Evolutionary conservation across 2,888 invertebrate species (phyloP).

Genomic region (Hydrotaea diabolus): DNA sequence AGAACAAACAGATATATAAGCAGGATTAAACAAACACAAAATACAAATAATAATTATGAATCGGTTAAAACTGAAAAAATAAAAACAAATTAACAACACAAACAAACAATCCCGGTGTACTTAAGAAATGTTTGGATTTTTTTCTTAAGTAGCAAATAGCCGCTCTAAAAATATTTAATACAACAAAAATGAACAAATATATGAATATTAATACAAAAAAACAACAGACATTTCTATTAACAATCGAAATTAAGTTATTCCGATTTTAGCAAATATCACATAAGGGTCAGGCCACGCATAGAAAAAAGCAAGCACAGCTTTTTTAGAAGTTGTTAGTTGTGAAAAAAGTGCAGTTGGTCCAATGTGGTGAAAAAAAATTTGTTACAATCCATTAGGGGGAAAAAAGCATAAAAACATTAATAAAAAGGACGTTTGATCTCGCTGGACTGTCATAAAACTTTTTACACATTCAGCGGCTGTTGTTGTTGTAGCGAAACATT

Average conservation of each 20-base stretch:
- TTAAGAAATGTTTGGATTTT: conserved; percentile 68
- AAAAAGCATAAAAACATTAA: no score
- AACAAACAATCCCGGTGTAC: conserved; percentile 67
- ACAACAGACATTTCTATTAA: conserved; percentile 15
- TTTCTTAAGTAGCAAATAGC: conserved; percentile 69
- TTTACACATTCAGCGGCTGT: no score
- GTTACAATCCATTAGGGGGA: no score
- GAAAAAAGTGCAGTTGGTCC: no score
- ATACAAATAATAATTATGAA: conserved; percentile 44
- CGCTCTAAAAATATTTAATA: conserved; percentile 69
- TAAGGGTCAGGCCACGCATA: no score
- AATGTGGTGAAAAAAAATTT: no score
- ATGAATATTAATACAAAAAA: conserved; percentile 66
- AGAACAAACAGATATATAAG: conserved; percentile 59
- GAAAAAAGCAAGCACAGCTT: no score
- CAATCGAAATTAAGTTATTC: background rate
- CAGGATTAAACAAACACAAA: conserved; percentile 43
- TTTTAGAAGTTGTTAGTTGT: no score
- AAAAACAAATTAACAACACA: conserved; percentile 34
- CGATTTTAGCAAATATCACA: background rate
- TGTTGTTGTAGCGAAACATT: background rate
- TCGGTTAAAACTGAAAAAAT: conserved; percentile 62
- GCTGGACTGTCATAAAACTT: no score
- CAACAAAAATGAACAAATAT: conserved; percentile 61
- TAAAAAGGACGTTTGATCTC: no score